Base-by-base conservation (phyloP, 2,888 invertebrate genomes). In the Selenia dentaria region DNA sequence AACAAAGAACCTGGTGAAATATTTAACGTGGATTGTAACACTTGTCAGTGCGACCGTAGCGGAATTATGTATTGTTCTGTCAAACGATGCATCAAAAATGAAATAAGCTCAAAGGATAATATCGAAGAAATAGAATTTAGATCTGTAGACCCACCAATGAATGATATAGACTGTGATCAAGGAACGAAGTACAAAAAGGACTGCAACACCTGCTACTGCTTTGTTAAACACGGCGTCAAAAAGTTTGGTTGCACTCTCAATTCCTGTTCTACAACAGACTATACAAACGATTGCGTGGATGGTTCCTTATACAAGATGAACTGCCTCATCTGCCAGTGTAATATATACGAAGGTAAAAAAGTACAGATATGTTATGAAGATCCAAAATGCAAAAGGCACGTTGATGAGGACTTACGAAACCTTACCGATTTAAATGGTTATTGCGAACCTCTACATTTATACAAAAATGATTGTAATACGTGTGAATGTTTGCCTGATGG, bases 1-100 rank as follows among this genome's bases (percentile, higher is more conserved):
- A 33, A 18, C n/a, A 37, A 24, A 33, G 50, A 69, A 16, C 70
- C 79, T 1, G 79, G 79, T 2, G 71, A 76, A 11, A 58, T 69
- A 9, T 92, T 92, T 50, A 70, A 70, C 33, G 57, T 79, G 12
- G 88, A 85, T 28, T 93, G 93, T 65, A 93, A 93, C 59, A 71
- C 77, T 0, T 93, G 93, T 53, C 74, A 81, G 42, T 93, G 93
- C 51, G 85, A 88, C 32, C 56, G 62, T 3, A 74, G 80, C 0
- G 78, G 80, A 6, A 67, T 73, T 2, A 74, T 89, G 12, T 85
- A 81, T 52, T 84, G 91, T 48, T 86, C 92, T 11, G 70, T 79
- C 0, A 85, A 79, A 45, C 79, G 75, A 41, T 86, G 85, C 39
- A 51, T 77, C 3, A 12, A 55, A 29, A 31, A n/a, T 6, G 22